Evolutionary conservation across 2,113 vertebrate genomes (phyloP), one percentile per base, ranked within the genome.

Genomic region (Gopherus evgoodei): DNA sequence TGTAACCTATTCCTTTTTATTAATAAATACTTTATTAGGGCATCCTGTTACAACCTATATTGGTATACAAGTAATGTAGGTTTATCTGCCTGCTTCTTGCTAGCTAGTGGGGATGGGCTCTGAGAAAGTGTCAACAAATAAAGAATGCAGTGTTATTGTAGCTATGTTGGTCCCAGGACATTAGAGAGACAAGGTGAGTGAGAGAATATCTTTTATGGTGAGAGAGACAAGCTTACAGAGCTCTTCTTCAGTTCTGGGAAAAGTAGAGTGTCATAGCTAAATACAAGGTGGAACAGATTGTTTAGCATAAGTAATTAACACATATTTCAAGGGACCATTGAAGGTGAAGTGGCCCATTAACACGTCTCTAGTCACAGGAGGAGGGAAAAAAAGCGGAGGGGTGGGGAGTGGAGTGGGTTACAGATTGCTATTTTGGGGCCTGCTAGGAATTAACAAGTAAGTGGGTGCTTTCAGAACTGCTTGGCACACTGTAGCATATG

Each of bases 21-120:
- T 93, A 95, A 90, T 79, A 83, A 92, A 91, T 42, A 44, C 38
- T 87, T 92, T 88, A 84, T 84, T 86, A 81, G 19, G n/a, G 31
- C 5, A 11, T 85, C 50, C 81, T 89, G 11, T 69, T 96, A 25
- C 24, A 44, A 65, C 47, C 81, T 87, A 49, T 50, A 94, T 79
- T 89, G 38, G n/a, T 89, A 53, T 52, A 93, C 83, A 93, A 87
- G 16, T 31, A 57, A 8, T 11, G 29, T 25, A 81, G 10, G 16
- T 84, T 91, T 78, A 50, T 16, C 31, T 81, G 35, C 83, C 90
- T 24, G 42, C 83, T 82, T 49, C 38, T 59, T 93, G 35, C 42
- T 56, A 54, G n/a, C 27, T 1, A 5, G 6, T 59, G 21, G 5
- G 13, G 91, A n/a, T 8, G 86, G 1, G 6, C 87, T 7, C 24